A percentile compares a stretch with the other conserved stretches of the same genome.
These are phyloP conservation scores for Otolemur garnettii DNA, from an alignment of 2,113 vertebrate genomes.

Conservation along the genomic window DNA sequence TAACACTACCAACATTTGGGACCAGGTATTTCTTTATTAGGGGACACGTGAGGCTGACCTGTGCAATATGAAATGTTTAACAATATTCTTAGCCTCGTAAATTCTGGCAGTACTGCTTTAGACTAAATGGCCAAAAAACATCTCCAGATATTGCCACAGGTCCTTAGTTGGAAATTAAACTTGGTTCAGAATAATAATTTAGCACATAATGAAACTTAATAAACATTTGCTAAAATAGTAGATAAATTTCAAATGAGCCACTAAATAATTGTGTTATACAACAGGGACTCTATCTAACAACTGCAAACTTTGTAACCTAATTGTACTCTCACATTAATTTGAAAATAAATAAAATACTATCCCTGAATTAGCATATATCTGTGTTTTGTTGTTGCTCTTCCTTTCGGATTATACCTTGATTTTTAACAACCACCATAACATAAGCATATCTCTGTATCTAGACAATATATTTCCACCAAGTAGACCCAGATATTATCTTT, in stretches of 20 bases:
- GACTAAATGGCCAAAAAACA: not conserved
- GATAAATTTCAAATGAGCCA: not conserved
- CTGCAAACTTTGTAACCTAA: no score
- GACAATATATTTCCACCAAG: not conserved
- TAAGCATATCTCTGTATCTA: not conserved
- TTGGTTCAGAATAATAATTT: not conserved
- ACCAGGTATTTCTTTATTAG: not conserved
- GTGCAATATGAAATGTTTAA: not conserved
- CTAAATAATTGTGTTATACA: not conserved
- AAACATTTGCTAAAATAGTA: not conserved
- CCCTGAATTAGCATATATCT: not conserved
- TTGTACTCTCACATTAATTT: no score
- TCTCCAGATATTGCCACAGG: not conserved
- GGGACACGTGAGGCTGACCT: rapidly evolving
- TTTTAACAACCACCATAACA: not conserved
- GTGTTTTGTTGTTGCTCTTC: not conserved
- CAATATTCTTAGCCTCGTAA: not conserved
- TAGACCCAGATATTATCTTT: not conserved
- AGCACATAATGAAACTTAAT: not conserved
- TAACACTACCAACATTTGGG: rapidly evolving
- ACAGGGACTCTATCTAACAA: no score
- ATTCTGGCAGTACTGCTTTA: not conserved
- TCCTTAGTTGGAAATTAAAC: not conserved
- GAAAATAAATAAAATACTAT: no score
- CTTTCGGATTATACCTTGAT: not conserved